phyloP scores from a whole-genome alignment of 2,888 invertebrate species.

The Drosophila maculinotata region DNA sequence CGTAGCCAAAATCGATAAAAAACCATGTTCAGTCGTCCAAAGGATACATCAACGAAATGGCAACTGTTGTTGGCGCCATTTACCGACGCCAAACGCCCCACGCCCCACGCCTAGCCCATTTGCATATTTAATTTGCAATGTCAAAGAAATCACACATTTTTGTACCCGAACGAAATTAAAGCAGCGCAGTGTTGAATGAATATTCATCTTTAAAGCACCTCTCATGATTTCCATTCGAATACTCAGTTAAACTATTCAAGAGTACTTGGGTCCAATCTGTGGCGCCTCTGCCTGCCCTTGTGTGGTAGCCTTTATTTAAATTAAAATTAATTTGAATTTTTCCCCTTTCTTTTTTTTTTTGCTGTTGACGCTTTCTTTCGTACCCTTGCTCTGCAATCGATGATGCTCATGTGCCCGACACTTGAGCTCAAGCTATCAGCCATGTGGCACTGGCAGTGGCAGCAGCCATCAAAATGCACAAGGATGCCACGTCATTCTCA shows the following conservation, averaged over 20 bases:
- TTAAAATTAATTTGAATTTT: constrained; percentile 33
- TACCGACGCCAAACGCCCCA: constrained; percentile 6
- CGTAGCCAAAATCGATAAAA: constrained; percentile 52
- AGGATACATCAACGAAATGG: constrained; percentile 46
- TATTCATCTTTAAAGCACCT: constrained; percentile 11
- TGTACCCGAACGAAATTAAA: constrained; percentile 12
- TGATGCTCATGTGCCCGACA: constrained; percentile 15
- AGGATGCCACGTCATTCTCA: constrained; percentile 21
- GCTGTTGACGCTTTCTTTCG: background rate
- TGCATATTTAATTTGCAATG: constrained; percentile 61
- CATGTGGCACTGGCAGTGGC: constrained; percentile 24
- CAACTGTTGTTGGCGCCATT: constrained; percentile 46
- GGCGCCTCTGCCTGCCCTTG: too few relatives aligned
- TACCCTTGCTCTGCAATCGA: constrained; percentile 10
- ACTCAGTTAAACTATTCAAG: constrained; percentile 1
- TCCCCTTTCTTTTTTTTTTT: background rate
- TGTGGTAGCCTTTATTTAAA: constrained; percentile 20
- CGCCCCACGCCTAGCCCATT: constrained; percentile 29
- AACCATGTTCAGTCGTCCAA: constrained; percentile 51
- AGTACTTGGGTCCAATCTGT: background rate
- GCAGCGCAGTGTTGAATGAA: constrained; percentile 1
- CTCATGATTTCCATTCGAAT: constrained; percentile 7
- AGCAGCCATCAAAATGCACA: constrained; percentile 35
- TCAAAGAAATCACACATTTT: constrained; percentile 33
- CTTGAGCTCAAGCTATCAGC: constrained; percentile 13